These are phyloP conservation scores for Elmis aenea DNA, from an alignment of 2,888 invertebrate genomes.

Conservation along the genomic window DNA sequence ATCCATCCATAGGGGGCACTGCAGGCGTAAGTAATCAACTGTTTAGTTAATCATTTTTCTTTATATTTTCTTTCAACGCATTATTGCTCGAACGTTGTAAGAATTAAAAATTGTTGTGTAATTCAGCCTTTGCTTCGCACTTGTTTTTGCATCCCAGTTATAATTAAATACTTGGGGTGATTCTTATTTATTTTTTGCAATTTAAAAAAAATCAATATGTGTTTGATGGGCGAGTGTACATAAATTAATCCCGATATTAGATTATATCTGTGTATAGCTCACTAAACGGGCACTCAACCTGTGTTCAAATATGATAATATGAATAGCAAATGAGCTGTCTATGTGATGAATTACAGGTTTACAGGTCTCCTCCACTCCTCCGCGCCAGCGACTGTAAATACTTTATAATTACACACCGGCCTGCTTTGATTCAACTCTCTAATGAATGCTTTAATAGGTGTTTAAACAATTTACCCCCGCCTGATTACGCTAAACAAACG, in stretches of 20 bases:
- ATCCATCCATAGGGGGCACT: too few species aligned
- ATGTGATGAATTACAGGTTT: slow-evolving; percentile 46
- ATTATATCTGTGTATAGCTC: slow-evolving; percentile 27
- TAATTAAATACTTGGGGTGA: too few species aligned
- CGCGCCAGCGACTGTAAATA: slow-evolving; percentile 44
- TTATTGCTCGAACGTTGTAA: too few species aligned
- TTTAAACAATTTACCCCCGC: slow-evolving; percentile 30
- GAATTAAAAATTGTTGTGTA: too few species aligned
- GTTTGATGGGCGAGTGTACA: too few species aligned
- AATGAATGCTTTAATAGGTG: slow-evolving; percentile 45
- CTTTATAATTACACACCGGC: slow-evolving; percentile 49
- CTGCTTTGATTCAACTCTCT: slow-evolving; percentile 43
- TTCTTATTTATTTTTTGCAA: too few species aligned
- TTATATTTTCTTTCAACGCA: too few species aligned
- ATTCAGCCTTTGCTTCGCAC: too few species aligned
- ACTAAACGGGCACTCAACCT: slow-evolving; percentile 35
- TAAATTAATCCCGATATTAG: slow-evolving; percentile 28
- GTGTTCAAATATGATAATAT: slow-evolving; percentile 35
- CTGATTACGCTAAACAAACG: slow-evolving; percentile 29
- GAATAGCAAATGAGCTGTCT: slow-evolving; percentile 47
- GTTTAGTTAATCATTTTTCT: too few species aligned
- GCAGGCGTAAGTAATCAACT: too few species aligned
- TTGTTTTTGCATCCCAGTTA: too few species aligned
- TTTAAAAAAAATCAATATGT: too few species aligned
- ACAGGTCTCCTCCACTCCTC: slow-evolving; percentile 44